Percentiles rank a stretch among this genome's conserved stretches.
phyloP scores from a whole-genome alignment of 1,140 invertebrate genomes.

The Drosophila pandora region DNA sequence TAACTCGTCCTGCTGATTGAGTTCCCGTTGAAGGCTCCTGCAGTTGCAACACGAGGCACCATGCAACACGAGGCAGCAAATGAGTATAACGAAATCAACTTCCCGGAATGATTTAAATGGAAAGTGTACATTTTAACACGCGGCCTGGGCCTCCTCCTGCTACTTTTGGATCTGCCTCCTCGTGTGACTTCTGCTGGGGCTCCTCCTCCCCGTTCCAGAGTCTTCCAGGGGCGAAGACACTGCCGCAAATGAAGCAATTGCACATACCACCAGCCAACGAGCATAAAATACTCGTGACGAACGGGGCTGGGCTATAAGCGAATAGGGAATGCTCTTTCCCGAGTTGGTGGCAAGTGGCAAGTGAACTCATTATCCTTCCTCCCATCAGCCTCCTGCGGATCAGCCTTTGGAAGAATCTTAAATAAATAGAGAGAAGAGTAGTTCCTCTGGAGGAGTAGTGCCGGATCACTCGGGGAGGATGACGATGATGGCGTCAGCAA shows the following conservation, averaged over 20 bases:
- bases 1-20: conserved; percentile 50
- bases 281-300: conserved; percentile 35
- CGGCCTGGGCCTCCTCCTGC: conserved; percentile 48
- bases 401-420: not conserved
- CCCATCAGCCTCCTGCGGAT: too few species aligned
- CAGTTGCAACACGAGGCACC: not conserved
- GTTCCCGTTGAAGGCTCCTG: conserved; percentile 35
- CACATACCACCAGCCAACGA: conserved; percentile 65
- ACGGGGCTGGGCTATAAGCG: not conserved
- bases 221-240: conserved; percentile 47
- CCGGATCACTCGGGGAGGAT: conserved; percentile 18
- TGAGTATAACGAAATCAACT: conserved; percentile 77
- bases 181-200: conserved; percentile 3
- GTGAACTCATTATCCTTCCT: not conserved
- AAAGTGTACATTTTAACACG: conserved; percentile 81
- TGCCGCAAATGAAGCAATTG: conserved; percentile 80
- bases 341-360: too few species aligned
- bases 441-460: conserved; percentile 27
- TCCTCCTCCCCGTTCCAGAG: not conserved
- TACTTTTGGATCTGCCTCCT: not conserved
- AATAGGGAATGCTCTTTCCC: conserved; percentile 7
- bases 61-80: conserved; percentile 41
- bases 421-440: conserved; percentile 6
- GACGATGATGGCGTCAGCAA: conserved; percentile 43
- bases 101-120: conserved; percentile 81